Percentiles rank a stretch among this genome's conserved stretches.
These are phyloP conservation scores for Gymnocephalus cernua DNA, from an alignment of 2,113 vertebrate species.

Conservation along the genomic window DNA sequence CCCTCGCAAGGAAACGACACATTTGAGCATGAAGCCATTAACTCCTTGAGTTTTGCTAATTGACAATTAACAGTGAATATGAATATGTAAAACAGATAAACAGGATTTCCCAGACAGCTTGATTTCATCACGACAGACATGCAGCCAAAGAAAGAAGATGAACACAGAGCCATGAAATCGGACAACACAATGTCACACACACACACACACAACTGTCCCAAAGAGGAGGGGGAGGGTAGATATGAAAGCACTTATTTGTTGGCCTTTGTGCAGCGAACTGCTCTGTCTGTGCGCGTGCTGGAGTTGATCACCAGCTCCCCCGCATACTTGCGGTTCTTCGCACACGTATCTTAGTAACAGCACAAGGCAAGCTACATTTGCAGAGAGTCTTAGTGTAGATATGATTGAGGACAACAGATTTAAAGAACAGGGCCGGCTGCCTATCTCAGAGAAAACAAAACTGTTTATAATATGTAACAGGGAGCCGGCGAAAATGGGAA, in stretches of 20 bases:
- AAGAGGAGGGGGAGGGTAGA: slow-evolving; percentile 70
- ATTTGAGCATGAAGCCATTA: neutral
- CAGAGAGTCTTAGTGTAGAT: slow-evolving; percentile 63
- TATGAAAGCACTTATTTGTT: slow-evolving; percentile 83
- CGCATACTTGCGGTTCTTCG: slow-evolving; percentile 74
- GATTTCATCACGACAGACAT: slow-evolving; percentile 25
- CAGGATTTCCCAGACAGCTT: slow-evolving; percentile 21
- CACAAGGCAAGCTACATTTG: slow-evolving; percentile 58
- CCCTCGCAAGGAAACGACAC: neutral
- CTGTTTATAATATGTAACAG: neutral
- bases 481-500: neutral
- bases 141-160: slow-evolving; percentile 13
- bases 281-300: slow-evolving; percentile 66
- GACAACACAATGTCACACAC: slow-evolving; percentile 38
- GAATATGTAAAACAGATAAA: slow-evolving; percentile 21
- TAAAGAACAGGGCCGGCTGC: slow-evolving; percentile 24
- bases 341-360: slow-evolving; percentile 78
- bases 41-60: neutral
- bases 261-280: slow-evolving; percentile 68
- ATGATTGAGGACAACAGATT: slow-evolving; percentile 16
- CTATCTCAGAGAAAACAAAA: slow-evolving; percentile 10
- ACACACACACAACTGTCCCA: slow-evolving; percentile 55
- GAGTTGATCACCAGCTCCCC: slow-evolving; percentile 68
- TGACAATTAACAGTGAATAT: slow-evolving; percentile 30
- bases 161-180: slow-evolving; percentile 50